Evolutionary conservation across 1,140 invertebrate species (phyloP).

Genomic region (Seison nebaliae): DNA sequence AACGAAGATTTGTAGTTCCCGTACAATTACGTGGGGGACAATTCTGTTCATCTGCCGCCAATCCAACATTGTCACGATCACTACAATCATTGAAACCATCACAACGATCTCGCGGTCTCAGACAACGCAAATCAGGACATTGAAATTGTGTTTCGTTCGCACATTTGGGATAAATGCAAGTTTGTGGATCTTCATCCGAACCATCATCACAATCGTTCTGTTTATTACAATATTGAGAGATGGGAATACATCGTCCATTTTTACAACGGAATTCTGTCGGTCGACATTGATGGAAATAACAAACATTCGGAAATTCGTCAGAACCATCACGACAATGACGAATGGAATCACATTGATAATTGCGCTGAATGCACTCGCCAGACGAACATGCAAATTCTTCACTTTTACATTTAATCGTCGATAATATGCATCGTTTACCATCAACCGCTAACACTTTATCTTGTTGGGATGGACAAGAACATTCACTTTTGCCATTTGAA

Average conservation of each 20-base stretch:
- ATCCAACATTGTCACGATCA: too few relatives aligned
- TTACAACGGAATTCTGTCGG: conserved; percentile 6
- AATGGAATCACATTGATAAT: conserved; percentile 62
- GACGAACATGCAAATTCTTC: conserved; percentile 71
- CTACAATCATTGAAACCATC: conserved; percentile 7
- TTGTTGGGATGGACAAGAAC: conserved; percentile 16
- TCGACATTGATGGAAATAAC: conserved; percentile 39
- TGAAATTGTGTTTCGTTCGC: conserved; percentile 63
- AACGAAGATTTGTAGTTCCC: too few relatives aligned
- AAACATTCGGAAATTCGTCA: conserved; percentile 1
- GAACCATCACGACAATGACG: conserved; percentile 4
- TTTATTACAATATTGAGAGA: neutral
- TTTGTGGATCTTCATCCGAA: neutral
- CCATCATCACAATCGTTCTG: neutral
- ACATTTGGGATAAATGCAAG: neutral
- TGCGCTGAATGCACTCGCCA: conserved; percentile 66
- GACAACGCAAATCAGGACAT: conserved; percentile 31
- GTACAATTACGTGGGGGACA: conserved; percentile 6
- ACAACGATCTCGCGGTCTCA: conserved; percentile 3
- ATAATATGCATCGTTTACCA: conserved; percentile 22
- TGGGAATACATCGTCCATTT: neutral
- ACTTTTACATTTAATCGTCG: conserved; percentile 44
- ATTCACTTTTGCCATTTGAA: conserved; percentile 38
- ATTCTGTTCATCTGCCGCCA: conserved; percentile 9
- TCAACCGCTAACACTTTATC: conserved; percentile 14